Evolutionary conservation across 2,797 vertebrate species (phyloP).

Genomic region (Poecilia picta): DNA sequence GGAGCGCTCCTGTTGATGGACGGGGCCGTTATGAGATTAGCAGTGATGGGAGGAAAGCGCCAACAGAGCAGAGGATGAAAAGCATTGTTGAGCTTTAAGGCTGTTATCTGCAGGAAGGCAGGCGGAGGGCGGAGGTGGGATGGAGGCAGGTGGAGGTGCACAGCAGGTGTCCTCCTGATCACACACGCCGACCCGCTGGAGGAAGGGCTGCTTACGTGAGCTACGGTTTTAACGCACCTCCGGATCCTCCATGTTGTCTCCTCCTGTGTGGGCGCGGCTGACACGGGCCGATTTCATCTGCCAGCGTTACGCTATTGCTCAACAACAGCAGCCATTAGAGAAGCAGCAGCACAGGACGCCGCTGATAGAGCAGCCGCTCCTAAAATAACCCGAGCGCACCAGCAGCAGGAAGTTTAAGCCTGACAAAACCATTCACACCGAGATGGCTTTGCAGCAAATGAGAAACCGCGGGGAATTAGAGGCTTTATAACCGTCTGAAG

Average conservation of each 20-base stretch:
- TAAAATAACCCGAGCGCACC: conserved; percentile 43
- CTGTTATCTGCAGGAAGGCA: conserved; percentile 68
- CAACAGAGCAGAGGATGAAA: conserved; percentile 32
- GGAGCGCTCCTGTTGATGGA: conserved; percentile 35
- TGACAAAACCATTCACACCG: conserved; percentile 56
- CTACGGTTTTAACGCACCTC: conserved; percentile 75
- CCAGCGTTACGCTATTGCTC: conserved; percentile 70
- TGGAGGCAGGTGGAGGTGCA: conserved; percentile 47
- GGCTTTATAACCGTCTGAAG: conserved; percentile 39
- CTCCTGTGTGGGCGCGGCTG: conserved; percentile 76
- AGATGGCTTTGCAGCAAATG: conserved; percentile 35
- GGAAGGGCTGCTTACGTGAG: conserved; percentile 70
- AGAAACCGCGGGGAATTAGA: conserved; percentile 37
- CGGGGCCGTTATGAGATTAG: conserved; percentile 50
- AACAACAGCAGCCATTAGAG: conserved; percentile 55
- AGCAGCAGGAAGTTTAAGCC: conserved; percentile 50
- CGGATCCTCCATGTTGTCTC: conserved; percentile 75
- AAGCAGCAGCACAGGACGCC: conserved; percentile 39
- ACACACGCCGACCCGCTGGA: conserved; percentile 68
- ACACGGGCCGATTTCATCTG: conserved; percentile 77
- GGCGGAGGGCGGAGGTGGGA: conserved; percentile 12
- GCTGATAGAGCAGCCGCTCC: conserved; percentile 45
- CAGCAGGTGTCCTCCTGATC: conserved; percentile 56
- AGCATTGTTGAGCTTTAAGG: conserved; percentile 57
- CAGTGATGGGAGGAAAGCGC: conserved; percentile 58